A percentile compares a stretch with the other conserved stretches of the same genome.
phyloP scores from a whole-genome alignment of 2,113 vertebrate genomes.

The Sander lucioperca region DNA sequence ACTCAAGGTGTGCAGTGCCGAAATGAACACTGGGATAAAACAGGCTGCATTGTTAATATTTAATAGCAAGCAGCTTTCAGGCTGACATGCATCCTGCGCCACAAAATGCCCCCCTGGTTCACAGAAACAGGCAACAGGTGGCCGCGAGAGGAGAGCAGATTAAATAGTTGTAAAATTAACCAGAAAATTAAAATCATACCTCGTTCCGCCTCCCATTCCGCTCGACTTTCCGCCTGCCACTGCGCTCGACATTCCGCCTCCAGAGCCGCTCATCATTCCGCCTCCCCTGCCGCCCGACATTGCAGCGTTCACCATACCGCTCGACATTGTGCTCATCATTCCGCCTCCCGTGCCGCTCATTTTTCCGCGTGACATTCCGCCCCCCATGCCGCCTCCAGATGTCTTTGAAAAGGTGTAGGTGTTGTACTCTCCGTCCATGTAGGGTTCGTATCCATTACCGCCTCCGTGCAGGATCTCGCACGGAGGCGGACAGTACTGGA shows the following conservation, averaged over 20 bases:
- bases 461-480: slow-evolving; percentile 67
- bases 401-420: slow-evolving; percentile 47
- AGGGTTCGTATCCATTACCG: slow-evolving; percentile 71
- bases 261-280: background rate
- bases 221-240: slow-evolving; percentile 5
- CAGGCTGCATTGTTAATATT: slow-evolving; percentile 38
- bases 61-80: slow-evolving; percentile 10
- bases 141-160: background rate
- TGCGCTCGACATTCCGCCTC: slow-evolving; percentile 19
- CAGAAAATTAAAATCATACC: slow-evolving; percentile 12
- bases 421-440: slow-evolving; percentile 59
- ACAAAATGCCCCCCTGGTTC: background rate
- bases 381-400: slow-evolving; percentile 33
- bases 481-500: slow-evolving; percentile 63
- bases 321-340: background rate
- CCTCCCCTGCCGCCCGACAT: slow-evolving; percentile 26
- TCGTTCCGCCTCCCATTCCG: slow-evolving; percentile 6
- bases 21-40: slow-evolving; percentile 6
- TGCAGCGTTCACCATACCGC: slow-evolving; percentile 13
- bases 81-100: background rate
- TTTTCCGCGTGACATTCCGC: slow-evolving; percentile 31
- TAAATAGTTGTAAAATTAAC: background rate
- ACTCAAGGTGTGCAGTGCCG: background rate
- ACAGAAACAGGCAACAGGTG: slow-evolving; percentile 27
- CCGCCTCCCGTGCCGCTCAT: slow-evolving; percentile 29